A percentile compares a stretch with the other conserved stretches of the same genome.
These are phyloP conservation scores for Coelinius sp. DNA, from an alignment of 2,888 invertebrate genomes.

Conservation along the genomic window DNA sequence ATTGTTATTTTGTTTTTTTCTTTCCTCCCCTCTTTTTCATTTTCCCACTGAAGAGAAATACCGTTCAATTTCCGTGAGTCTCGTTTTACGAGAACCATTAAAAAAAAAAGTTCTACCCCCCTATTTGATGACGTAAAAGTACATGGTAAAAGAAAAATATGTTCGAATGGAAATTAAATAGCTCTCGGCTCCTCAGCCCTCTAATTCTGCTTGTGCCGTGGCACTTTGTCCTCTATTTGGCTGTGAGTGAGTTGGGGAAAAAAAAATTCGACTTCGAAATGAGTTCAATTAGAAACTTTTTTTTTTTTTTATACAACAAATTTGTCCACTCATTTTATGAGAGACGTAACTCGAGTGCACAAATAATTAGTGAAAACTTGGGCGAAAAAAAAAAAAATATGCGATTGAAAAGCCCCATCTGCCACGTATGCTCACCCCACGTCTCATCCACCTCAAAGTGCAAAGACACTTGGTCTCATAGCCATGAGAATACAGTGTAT, in stretches of 20 bases:
- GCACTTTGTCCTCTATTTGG: slow-evolving; percentile 13
- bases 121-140: slow-evolving; percentile 7
- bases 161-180: slow-evolving; percentile 22
- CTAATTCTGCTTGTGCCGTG: slow-evolving; percentile 9
- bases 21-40: not conserved
- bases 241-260: not conserved
- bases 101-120: not conserved
- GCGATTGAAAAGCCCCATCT: not conserved
- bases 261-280: not conserved
- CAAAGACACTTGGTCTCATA: not conserved
- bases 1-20: slow-evolving; percentile 19
- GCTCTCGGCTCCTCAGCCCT: not conserved
- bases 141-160: slow-evolving; percentile 16
- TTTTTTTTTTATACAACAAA: not conserved
- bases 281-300: not conserved
- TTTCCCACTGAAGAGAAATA: not conserved
- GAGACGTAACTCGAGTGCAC: not conserved
- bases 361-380: no score
- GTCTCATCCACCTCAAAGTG: no score
- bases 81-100: slow-evolving; percentile 23
- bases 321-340: not conserved
- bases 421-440: no score
- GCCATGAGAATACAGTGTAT: not conserved
- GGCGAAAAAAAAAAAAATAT: not conserved
- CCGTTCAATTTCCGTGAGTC: slow-evolving; percentile 23